A percentile compares a stretch with the other conserved stretches of the same genome.
phyloP scores from a whole-genome alignment of 2,888 invertebrate species.

The Coecobrya sp. region DNA sequence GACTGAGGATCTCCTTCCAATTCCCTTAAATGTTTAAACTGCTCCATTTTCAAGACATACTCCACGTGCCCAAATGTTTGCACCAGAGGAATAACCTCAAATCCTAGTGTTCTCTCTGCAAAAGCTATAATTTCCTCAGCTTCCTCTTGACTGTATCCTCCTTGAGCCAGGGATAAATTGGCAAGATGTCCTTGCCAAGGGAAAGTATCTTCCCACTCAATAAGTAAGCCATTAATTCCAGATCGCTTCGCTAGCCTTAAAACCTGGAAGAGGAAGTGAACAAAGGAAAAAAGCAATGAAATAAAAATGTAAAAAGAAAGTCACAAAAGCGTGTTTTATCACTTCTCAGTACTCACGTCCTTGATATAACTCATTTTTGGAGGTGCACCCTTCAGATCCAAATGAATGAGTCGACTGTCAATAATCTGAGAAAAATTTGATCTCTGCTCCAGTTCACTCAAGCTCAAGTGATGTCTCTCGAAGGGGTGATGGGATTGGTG shows the following conservation, averaged over 20 bases:
- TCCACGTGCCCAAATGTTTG: slow-evolving; percentile 97
- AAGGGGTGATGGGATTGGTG: slow-evolving; percentile 79
- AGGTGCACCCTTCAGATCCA: slow-evolving; percentile 93
- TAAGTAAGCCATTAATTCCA: slow-evolving; percentile 92
- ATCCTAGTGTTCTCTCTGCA: slow-evolving; percentile 90
- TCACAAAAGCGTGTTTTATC: neutral
- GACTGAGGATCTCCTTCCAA: slow-evolving; percentile 91
- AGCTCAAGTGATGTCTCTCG: slow-evolving; percentile 69
- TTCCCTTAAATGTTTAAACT: slow-evolving; percentile 91
- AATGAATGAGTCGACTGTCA: slow-evolving; percentile 90
- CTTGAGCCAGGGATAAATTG: slow-evolving; percentile 89
- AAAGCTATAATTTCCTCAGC: slow-evolving; percentile 91
- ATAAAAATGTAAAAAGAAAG: neutral
- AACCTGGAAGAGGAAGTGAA: slow-evolving; percentile 86
- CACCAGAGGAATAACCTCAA: slow-evolving; percentile 93
- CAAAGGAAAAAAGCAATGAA: neutral
- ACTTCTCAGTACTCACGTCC: slow-evolving; percentile 87
- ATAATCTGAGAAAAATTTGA: slow-evolving; percentile 81
- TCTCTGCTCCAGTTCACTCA: slow-evolving; percentile 83
- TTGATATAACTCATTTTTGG: slow-evolving; percentile 90
- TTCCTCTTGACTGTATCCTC: slow-evolving; percentile 91
- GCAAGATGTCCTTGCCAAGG: slow-evolving; percentile 91
- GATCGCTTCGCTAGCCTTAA: slow-evolving; percentile 89
- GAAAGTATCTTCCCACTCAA: slow-evolving; percentile 97
- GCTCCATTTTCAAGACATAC: slow-evolving; percentile 92